Conservation (phyloP, 2,113 vertebrate species). For the Cyprinodon tularosa region DNA sequence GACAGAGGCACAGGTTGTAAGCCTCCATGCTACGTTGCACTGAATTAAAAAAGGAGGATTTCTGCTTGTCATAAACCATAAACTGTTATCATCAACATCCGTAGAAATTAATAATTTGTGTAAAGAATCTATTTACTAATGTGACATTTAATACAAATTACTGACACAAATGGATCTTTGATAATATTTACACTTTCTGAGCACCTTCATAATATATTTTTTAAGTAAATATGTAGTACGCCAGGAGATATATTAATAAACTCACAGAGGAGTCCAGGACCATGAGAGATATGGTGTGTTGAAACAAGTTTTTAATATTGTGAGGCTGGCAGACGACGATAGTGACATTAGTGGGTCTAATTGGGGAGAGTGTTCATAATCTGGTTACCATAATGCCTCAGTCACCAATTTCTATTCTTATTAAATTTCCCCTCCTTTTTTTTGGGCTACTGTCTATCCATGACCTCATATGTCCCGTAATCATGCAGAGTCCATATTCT, state of each 20-base stretch:
- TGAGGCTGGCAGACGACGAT: slow-evolving; percentile 2
- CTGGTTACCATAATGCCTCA: slow-evolving; percentile 14
- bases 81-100: background rate
- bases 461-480: background rate
- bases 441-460: background rate
- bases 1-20: too few relatives aligned
- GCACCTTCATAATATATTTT: background rate
- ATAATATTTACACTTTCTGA: background rate
- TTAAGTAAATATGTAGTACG: background rate
- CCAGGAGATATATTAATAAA: background rate
- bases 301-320: background rate
- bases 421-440: slow-evolving; percentile 25
- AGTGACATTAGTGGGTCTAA: slow-evolving; percentile 19
- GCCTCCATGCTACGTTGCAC: too few relatives aligned
- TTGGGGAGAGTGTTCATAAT: slow-evolving; percentile 27
- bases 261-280: background rate
- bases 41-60: too few relatives aligned
- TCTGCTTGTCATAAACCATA: background rate
- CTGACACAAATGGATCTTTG: background rate
- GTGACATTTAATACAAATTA: background rate
- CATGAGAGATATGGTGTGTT: background rate
- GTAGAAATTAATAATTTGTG: background rate
- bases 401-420: slow-evolving; percentile 46
- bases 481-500: background rate
- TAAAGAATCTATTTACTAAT: background rate